Evolutionary conservation across 2,888 invertebrate genomes (phyloP).

Genomic region (Drosophila picticornis): DNA sequence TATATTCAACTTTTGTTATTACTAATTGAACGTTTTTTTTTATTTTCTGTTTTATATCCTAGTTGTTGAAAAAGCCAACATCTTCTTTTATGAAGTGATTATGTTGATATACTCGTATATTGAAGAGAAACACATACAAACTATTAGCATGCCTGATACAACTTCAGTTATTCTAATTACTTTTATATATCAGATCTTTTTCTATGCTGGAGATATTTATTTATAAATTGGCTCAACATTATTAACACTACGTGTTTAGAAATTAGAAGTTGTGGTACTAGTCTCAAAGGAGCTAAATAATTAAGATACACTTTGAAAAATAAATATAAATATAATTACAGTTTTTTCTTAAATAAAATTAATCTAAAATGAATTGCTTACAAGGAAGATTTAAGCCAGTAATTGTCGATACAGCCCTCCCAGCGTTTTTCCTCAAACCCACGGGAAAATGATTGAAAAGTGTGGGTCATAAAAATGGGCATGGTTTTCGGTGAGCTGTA

Average conservation of each 20-base stretch:
- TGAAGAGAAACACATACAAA: neutral
- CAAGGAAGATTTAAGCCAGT: neutral
- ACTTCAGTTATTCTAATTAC: no score
- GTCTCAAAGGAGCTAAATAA: no score
- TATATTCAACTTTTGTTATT: neutral
- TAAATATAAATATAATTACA: neutral
- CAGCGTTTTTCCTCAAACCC: neutral
- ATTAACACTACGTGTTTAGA: neutral
- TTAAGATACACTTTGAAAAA: neutral
- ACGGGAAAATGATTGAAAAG: conserved; percentile 18
- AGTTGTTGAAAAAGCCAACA: neutral
- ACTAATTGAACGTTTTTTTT: no score
- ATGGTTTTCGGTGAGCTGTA: conserved; percentile 12
- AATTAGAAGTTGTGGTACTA: no score
- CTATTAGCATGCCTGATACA: neutral
- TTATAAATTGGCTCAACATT: no score
- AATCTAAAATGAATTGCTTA: no score
- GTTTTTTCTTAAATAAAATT: neutral
- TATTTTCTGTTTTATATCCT: no score
- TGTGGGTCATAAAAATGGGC: conserved; percentile 23
- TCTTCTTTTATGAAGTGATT: neutral
- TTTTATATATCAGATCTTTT: neutral
- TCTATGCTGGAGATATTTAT: no score
- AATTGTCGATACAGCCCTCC: conserved; percentile 19
- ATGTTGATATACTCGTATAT: neutral